Evolutionary conservation across 1,140 invertebrate species (phyloP).

Genomic region (Venustaconcha ellipsiformis): DNA sequence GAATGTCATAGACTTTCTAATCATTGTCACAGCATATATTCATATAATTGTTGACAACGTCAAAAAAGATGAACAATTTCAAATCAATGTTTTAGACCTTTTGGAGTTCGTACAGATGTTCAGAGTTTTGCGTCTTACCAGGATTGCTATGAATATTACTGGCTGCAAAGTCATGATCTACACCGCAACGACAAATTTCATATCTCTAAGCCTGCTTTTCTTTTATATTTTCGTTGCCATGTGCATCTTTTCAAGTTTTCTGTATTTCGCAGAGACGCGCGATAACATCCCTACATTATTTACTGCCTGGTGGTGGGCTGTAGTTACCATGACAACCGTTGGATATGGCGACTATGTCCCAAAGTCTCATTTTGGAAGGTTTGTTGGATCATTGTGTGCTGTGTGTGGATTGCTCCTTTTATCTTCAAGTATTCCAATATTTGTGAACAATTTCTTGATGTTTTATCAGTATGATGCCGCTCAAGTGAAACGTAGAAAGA

Average conservation of each 20-base stretch:
- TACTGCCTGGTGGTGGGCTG: slow-evolving; percentile 91
- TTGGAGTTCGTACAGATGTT: slow-evolving; percentile 92
- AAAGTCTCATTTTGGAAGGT: slow-evolving; percentile 47
- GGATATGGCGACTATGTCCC: slow-evolving; percentile 93
- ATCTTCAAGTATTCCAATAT: slow-evolving; percentile 82
- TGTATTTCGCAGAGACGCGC: slow-evolving; percentile 71
- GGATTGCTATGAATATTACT: slow-evolving; percentile 81
- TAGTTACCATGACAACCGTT: slow-evolving; percentile 94
- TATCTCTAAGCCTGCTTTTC: slow-evolving; percentile 47
- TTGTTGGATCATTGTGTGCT: slow-evolving; percentile 85
- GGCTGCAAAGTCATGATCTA: slow-evolving; percentile 89
- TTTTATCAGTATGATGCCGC: slow-evolving; percentile 39
- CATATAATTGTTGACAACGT: slow-evolving; percentile 22
- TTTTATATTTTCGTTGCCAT: slow-evolving; percentile 46
- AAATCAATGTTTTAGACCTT: slow-evolving; percentile 29
- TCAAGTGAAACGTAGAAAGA: no score
- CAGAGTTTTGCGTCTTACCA: slow-evolving; percentile 96
- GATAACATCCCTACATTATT: slow-evolving; percentile 80
- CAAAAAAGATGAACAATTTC: slow-evolving; percentile 23
- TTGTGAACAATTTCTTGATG: slow-evolving; percentile 84
- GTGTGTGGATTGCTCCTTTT: slow-evolving; percentile 75
- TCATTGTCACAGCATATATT: slow-evolving; percentile 75
- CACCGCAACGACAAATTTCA: slow-evolving; percentile 70
- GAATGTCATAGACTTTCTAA: slow-evolving; percentile 98
- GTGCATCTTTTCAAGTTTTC: slow-evolving; percentile 44